These are phyloP conservation scores for Erythrolamprus reginae DNA, from an alignment of 2,113 vertebrate genomes.

Conservation along the genomic window DNA sequence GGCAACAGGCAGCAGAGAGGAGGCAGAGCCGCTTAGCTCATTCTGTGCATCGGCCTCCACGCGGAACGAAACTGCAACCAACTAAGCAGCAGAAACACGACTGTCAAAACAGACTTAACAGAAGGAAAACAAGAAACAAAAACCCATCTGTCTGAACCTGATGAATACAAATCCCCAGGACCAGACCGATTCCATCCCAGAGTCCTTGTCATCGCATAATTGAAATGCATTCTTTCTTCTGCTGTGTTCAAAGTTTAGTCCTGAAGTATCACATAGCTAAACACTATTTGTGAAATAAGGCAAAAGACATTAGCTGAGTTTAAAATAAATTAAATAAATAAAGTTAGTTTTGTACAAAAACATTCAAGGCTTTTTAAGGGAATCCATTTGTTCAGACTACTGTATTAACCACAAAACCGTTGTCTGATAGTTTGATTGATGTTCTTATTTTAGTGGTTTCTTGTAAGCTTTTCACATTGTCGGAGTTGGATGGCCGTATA, in stretches of 20 bases:
- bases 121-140: no score
- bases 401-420: background rate
- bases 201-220: no score
- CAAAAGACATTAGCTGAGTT: background rate
- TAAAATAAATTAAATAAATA: slow-evolving; percentile 1
- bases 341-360: background rate
- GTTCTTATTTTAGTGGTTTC: background rate
- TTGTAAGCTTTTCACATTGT: background rate
- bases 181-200: no score
- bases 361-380: background rate
- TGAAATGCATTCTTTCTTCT: background rate
- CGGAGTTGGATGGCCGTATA: background rate
- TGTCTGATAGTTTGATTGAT: background rate
- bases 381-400: background rate
- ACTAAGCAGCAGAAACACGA: no score
- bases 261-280: background rate
- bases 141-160: no score
- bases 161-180: no score
- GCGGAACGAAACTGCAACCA: no score
- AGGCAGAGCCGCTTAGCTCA: no score
- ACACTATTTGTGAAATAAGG: background rate
- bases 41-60: no score
- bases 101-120: no score
- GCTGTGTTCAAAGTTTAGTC: background rate
- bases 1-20: no score